Evolutionary conservation across 2,113 vertebrate species (phyloP).

Genomic region (Notothenia rossii): DNA sequence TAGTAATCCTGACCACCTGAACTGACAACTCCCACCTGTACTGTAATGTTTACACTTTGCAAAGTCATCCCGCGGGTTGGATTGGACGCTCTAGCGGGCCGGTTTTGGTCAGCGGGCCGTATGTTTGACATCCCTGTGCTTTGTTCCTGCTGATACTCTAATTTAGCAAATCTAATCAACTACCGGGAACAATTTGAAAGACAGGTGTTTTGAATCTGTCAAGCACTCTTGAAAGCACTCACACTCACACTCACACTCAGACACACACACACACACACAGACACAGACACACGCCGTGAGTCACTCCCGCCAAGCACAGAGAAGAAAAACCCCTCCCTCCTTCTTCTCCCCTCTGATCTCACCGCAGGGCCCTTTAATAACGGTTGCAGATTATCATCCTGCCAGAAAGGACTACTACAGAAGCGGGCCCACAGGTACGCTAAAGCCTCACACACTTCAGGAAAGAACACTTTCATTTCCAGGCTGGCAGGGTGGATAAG

Average conservation of each 20-base stretch:
- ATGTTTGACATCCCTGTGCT: too few relatives aligned
- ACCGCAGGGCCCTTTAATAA: constrained; percentile 27
- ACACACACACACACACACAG: constrained; percentile 12
- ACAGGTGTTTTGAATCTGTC: constrained; percentile 40
- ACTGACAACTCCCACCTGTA: too few relatives aligned
- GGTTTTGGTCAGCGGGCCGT: too few relatives aligned
- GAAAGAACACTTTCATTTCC: constrained; percentile 7
- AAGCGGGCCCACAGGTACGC: constrained; percentile 33
- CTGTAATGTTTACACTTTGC: too few relatives aligned
- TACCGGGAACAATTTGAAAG: constrained; percentile 35
- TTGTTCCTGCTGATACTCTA: neutral
- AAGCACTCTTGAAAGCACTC: neutral
- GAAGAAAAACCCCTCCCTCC: constrained; percentile 12
- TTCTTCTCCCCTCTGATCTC: constrained; percentile 30
- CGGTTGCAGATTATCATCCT: constrained; percentile 36
- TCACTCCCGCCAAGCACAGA: constrained; percentile 11
- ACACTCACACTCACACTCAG: neutral
- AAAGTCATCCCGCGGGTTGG: too few relatives aligned
- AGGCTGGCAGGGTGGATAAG: constrained; percentile 8
- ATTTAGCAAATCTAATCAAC: constrained; percentile 13
- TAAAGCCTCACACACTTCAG: neutral
- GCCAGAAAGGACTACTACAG: constrained; percentile 39
- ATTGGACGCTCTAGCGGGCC: too few relatives aligned
- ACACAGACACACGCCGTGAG: neutral
- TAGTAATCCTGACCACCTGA: too few relatives aligned